Percentiles rank a stretch among this genome's conserved stretches.
Conservation (phyloP, 2,888 invertebrate genomes). For the Teleiodes luculella region DNA sequence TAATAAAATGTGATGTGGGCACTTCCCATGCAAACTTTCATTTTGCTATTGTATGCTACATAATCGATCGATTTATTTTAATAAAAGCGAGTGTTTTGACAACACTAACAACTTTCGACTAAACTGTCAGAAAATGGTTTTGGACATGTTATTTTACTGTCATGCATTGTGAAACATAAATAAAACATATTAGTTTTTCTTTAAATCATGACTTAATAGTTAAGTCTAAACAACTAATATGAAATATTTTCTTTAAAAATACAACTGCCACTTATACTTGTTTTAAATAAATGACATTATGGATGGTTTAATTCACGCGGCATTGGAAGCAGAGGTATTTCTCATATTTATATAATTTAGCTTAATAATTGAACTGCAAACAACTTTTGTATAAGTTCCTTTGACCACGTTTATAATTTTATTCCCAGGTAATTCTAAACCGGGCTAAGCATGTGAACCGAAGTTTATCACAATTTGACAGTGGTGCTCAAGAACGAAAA, state of each 20-base stretch:
- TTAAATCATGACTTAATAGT: constrained; percentile 77
- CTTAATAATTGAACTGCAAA: constrained; percentile 30
- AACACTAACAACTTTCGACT: constrained; percentile 33
- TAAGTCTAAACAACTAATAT: constrained; percentile 66
- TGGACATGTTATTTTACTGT: constrained; percentile 78
- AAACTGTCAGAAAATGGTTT: constrained; percentile 68
- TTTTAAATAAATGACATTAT: constrained; percentile 74
- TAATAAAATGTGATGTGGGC: too few relatives aligned
- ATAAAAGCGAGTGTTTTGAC: not conserved
- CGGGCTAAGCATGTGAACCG: constrained; percentile 74
- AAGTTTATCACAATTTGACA: constrained; percentile 65
- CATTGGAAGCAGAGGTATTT: constrained; percentile 77
- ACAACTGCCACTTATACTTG: constrained; percentile 64
- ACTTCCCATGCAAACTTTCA: not conserved
- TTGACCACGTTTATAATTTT: constrained; percentile 17
- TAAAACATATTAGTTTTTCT: constrained; percentile 74
- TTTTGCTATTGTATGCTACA: not conserved
- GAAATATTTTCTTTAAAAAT: constrained; percentile 64
- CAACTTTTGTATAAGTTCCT: constrained; percentile 19
- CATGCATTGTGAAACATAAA: constrained; percentile 77
- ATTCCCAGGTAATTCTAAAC: constrained; percentile 70
- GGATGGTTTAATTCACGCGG: constrained; percentile 79
- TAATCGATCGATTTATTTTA: constrained; percentile 5
- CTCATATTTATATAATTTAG: constrained; percentile 49
- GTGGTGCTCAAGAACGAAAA: constrained; percentile 73